Percentiles rank a stretch among this genome's conserved stretches.
These are phyloP conservation scores for Scomber colias DNA, from an alignment of 2,113 vertebrate genomes.

Conservation along the genomic window DNA sequence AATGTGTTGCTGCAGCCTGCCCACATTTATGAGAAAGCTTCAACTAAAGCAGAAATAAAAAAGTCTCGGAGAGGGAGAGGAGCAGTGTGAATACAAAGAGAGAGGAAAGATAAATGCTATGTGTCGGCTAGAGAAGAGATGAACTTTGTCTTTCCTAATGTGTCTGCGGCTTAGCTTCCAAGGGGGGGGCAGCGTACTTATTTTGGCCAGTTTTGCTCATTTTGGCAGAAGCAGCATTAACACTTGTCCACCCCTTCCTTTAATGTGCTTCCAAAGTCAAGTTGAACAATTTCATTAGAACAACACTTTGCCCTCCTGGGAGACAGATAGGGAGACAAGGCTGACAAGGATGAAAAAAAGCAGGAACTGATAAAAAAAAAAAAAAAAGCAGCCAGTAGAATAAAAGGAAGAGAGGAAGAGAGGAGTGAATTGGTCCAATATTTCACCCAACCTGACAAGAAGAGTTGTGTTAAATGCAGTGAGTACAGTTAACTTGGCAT, in stretches of 20 bases:
- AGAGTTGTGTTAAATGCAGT: constrained; percentile 40
- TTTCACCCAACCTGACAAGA: constrained; percentile 56
- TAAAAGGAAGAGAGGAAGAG: constrained; percentile 8
- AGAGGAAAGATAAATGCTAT: constrained; percentile 34
- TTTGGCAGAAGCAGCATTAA: constrained; percentile 60
- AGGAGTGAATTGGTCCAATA: constrained; percentile 26
- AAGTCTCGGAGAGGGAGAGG: constrained; percentile 18
- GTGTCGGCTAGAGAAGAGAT: constrained; percentile 44
- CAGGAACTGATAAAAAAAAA: constrained; percentile 35
- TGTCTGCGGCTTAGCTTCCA: constrained; percentile 44
- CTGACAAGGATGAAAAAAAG: constrained; percentile 42
- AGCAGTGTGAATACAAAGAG: constrained; percentile 27
- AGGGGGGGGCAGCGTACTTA: constrained; percentile 36
- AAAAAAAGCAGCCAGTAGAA: constrained; percentile 3
- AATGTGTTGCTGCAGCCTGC: constrained; percentile 4
- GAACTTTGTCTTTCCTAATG: constrained; percentile 52
- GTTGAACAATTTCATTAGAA: constrained; percentile 77
- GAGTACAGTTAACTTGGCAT: constrained; percentile 27
- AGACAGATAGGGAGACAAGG: constrained; percentile 51
- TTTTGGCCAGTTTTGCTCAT: constrained; percentile 52
- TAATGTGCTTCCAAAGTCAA: constrained; percentile 79
- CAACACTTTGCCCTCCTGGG: constrained; percentile 58
- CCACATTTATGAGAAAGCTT: constrained; percentile 18
- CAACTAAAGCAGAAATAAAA: not conserved
- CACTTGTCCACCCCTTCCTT: constrained; percentile 66